Evolutionary conservation across 2,888 invertebrate species (phyloP).

Genomic region (Morinoia aosen): DNA sequence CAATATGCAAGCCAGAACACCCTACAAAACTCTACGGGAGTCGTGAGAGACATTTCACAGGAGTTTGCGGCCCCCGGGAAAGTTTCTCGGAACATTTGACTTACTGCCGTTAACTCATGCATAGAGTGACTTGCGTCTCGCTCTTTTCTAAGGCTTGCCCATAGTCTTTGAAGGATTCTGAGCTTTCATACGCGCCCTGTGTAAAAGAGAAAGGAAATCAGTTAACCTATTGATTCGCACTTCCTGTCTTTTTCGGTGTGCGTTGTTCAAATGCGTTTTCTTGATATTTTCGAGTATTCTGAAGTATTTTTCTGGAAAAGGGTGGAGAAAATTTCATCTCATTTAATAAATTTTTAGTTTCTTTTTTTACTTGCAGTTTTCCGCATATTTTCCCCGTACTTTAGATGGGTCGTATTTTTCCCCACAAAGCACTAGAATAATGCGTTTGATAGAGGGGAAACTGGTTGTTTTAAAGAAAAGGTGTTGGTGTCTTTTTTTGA

Average conservation of each 20-base stretch:
- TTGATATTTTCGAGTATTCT: too few relatives aligned
- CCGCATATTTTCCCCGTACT: too few relatives aligned
- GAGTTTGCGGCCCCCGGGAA: conserved; percentile 14
- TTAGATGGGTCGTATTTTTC: too few relatives aligned
- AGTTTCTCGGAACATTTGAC: conserved; percentile 16
- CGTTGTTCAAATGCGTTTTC: background rate
- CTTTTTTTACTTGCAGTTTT: too few relatives aligned
- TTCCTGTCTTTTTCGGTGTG: too few relatives aligned
- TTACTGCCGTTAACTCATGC: background rate
- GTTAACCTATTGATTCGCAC: too few relatives aligned
- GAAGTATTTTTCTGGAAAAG: too few relatives aligned
- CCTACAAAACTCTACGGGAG: conserved; percentile 42
- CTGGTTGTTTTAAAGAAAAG: background rate
- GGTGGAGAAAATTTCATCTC: too few relatives aligned
- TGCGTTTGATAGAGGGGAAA: background rate
- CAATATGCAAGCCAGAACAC: conserved; percentile 34
- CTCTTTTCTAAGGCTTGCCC: background rate
- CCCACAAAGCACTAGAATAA: too few relatives aligned
- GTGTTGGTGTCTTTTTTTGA: too few relatives aligned
- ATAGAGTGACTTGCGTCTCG: background rate
- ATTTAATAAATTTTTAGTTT: too few relatives aligned
- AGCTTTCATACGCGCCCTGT: background rate
- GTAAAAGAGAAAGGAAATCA: too few relatives aligned
- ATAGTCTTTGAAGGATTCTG: background rate
- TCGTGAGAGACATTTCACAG: conserved; percentile 29